Evolutionary conservation across 2,888 invertebrate genomes (phyloP).

Genomic region (Abrostola triplasia): DNA sequence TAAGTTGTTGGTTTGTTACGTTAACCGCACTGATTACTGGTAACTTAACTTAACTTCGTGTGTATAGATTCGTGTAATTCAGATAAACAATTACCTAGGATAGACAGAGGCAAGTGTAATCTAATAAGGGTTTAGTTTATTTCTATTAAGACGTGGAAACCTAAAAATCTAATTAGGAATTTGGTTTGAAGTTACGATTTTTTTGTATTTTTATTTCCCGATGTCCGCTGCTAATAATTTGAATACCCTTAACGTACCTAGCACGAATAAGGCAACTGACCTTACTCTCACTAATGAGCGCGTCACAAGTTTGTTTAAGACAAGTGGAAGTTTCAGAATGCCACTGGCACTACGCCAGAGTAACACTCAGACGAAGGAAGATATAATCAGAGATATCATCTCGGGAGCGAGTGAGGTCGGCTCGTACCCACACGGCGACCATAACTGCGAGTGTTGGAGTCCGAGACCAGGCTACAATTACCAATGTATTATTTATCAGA

Average conservation of each 20-base stretch:
- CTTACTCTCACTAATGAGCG: conserved; percentile 44
- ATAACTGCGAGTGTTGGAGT: conserved; percentile 49
- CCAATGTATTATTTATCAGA: conserved; percentile 85
- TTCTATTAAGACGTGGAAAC: no score
- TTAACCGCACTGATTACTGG: no score
- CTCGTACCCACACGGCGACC: conserved; percentile 3
- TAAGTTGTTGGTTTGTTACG: no score
- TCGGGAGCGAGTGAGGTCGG: conserved; percentile 12
- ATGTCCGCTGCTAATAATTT: background rate
- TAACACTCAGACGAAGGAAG: conserved; percentile 42
- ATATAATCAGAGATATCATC: conserved; percentile 41
- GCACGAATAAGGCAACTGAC: conserved; percentile 20
- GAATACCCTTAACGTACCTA: background rate
- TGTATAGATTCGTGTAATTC: no score
- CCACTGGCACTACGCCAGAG: conserved; percentile 38
- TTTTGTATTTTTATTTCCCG: no score
- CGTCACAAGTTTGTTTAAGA: conserved; percentile 42
- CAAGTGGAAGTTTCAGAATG: conserved; percentile 39
- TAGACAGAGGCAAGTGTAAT: no score
- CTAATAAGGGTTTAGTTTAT: no score
- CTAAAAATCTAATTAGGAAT: no score
- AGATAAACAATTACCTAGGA: no score
- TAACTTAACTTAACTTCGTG: no score
- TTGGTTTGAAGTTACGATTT: no score
- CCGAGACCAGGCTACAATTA: conserved; percentile 80